Base-by-base conservation (phyloP, 2,113 vertebrate genomes). In the Paedocypris sp. region DNA sequence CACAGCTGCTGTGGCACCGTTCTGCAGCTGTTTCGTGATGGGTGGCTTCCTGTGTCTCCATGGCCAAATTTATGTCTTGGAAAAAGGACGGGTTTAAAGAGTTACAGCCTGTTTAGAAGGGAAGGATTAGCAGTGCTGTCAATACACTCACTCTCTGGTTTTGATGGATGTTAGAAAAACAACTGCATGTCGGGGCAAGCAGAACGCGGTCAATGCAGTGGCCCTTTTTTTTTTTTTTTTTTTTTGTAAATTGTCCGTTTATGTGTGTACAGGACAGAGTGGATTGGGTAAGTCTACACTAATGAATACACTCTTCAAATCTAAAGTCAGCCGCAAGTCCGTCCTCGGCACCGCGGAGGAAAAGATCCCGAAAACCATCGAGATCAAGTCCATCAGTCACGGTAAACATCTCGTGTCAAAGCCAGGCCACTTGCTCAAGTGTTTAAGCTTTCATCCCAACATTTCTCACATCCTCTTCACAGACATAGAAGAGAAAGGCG, bases 241-340 rank as follows among this genome's bases (percentile, higher is more conserved):
- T 8, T 15, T 25, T 25, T 46, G 6, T 48, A 26, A 8, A 23
- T 26, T 45, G 3, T 62, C 22, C 13, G n/a, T n/a, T 22, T 64
- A 47, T 61, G 31, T 68, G 28, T 43, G 19, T 62, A 12, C 65
- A 98, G 95, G 95, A 74, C 93, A 98, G 84, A 98, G 95, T 0
- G 94, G 95, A 69, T 77, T 98, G 67, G 95, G 95, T 50, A 98
- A 98, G 74, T 98, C 95, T 4, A 98, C 95, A 5, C 81, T 98
- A 73, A 95, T 98, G 91, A 98, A 98, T 82, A 98, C 95, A 0
- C 88, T 98, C 75, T 98, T 98, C 83, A 98, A 98, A 69, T 97
- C 95, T 66, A 97, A 97, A 75, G 94, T 98, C 81, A 98, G 94
- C 83, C 87, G 95, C 50, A 94, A 93, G 79, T 96, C 94, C 0